Percentiles rank a stretch among this genome's conserved stretches.
Evolutionary conservation across 2,888 invertebrate species (phyloP).

Genomic region (Drosophila subquinaria): DNA sequence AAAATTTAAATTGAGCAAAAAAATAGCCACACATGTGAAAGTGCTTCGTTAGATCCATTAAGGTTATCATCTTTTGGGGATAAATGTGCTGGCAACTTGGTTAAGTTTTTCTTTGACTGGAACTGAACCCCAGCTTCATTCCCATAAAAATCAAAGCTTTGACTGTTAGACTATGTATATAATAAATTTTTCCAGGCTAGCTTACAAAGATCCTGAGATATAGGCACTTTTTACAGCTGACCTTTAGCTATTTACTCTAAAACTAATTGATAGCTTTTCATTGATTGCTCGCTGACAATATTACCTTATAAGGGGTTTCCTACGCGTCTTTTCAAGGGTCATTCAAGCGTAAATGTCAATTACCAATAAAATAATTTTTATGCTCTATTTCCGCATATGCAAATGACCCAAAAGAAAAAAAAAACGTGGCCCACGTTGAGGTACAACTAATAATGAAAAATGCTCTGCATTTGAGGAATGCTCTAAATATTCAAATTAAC

Average conservation of each 20-base stretch:
- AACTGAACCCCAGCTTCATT: neutral
- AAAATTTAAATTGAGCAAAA: constrained; percentile 18
- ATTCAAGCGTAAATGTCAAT: constrained; percentile 43
- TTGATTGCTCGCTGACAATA: constrained; percentile 1
- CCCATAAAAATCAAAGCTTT: neutral
- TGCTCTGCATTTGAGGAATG: constrained; percentile 29
- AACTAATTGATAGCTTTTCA: neutral
- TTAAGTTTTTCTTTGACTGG: neutral
- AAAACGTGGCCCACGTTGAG: constrained; percentile 27
- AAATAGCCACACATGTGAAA: constrained; percentile 3
- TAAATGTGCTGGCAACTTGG: neutral
- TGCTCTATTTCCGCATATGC: constrained; percentile 50
- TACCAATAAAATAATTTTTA: constrained; percentile 41
- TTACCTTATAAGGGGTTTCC: constrained; percentile 27
- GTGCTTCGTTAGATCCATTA: neutral
- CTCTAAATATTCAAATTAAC: constrained; percentile 69
- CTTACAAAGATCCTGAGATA: constrained; percentile 11
- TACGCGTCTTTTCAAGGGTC: constrained; percentile 41
- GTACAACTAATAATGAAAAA: constrained; percentile 24
- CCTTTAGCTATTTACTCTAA: neutral
- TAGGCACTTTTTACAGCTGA: neutral
- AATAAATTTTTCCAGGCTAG: neutral
- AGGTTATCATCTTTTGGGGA: neutral
- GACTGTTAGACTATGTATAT: neutral
- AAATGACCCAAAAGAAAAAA: constrained; percentile 30